Evolutionary conservation across 2,888 invertebrate species (phyloP), one percentile per base, ranked within the genome.

Genomic region (Agonum fuliginosum): DNA sequence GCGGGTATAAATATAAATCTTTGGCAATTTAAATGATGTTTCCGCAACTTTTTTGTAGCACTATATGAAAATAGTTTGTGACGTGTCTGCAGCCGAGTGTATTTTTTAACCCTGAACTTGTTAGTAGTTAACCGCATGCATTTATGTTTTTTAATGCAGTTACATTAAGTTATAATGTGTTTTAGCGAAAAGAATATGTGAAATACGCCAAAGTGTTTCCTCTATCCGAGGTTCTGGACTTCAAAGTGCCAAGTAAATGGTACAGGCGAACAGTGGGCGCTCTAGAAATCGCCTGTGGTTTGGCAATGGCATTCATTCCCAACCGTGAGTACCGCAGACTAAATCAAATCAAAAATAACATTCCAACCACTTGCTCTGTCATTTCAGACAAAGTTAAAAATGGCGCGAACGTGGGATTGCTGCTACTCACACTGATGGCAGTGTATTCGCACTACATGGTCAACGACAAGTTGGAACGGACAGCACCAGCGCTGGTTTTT

Each of bases 141-240:
- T 1, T 8, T 37, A 10, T 37, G 8, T 10, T 37, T 37, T 37
- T 37, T 30, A 30, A 5, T 30, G 30, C 8, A 30, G 30, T 3
- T 30, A 30, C 8, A 30, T 30, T 30, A n/a, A n/a, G 30, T 30
- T 30, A 30, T 30, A 8, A 30, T 30, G 86, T 83, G 80, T 92
- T 92, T 80, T 90, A 97, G 96, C 91, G 97, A 85, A 95, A 95
- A 87, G 96, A 97, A 87, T 97, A 96, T 85, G 96, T 97, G n/a
- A 94, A 95, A 87, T 97, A 97, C 87, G 94, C 97, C n/a, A 97
- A 97, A 89, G 96, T 96, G 78, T 97, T 97, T 87, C 97, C 97
- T 51, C 87, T 97, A 67, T 90, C 94, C 65, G 93, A 93, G 81
- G 90, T 92, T 78, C 87, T 97, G 80, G 95, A 95, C 84, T 92